Conservation (phyloP, 2,113 vertebrate species). For the Noctilio leporinus region DNA sequence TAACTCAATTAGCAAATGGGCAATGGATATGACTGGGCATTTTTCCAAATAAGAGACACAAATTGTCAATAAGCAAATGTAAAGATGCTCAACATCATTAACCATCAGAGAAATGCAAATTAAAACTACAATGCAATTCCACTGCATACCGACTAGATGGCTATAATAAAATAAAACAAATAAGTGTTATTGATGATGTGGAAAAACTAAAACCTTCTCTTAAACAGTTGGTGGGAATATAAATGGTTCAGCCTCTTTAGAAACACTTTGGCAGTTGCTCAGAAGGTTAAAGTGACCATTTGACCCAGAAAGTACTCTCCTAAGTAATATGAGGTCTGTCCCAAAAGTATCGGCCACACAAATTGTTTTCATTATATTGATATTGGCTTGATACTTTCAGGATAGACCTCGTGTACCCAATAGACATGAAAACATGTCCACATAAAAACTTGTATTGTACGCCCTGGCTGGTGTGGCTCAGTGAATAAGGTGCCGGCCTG, state of each 20-base stretch:
- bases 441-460: neutral
- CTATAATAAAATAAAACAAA: neutral
- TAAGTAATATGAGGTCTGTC: no score
- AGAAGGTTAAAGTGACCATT: neutral
- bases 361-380: no score
- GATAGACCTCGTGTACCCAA: no score
- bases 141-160: neutral
- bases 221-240: neutral
- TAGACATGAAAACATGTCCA: neutral
- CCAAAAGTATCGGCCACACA: no score
- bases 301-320: neutral
- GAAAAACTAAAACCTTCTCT: neutral
- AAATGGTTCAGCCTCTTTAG: neutral
- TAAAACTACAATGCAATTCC: neutral
- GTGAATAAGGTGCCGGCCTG: no score
- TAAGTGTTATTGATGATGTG: neutral
- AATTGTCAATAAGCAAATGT: neutral
- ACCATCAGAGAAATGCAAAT: neutral
- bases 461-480: no score
- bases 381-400: no score
- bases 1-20: neutral
- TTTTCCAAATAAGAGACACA: conserved; percentile 19
- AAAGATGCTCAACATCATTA: neutral
- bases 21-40: neutral
- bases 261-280: neutral